A percentile compares a stretch with the other conserved stretches of the same genome.
Evolutionary conservation across 2,888 invertebrate genomes (phyloP).

Genomic region (Villa cingulata): DNA sequence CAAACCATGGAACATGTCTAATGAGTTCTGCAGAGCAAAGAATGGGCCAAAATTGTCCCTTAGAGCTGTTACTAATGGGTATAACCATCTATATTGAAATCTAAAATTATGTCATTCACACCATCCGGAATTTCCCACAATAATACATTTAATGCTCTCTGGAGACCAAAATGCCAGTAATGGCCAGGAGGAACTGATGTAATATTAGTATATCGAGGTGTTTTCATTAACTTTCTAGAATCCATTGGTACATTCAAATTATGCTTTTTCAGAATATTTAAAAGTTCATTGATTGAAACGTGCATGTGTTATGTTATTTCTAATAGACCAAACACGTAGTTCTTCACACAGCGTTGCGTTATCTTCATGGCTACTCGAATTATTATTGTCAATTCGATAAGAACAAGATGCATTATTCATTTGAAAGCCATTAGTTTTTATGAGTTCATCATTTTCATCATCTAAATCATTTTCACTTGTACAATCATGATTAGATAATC

Average conservation of each 20-base stretch:
- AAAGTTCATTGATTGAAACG: not conserved
- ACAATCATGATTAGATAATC: no score
- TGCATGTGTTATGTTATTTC: not conserved
- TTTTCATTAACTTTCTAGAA: conserved; percentile 2
- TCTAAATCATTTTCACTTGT: no score
- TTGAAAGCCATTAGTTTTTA: no score
- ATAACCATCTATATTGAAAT: conserved; percentile 7
- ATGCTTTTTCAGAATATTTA: not conserved
- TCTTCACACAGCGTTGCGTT: no score
- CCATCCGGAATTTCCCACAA: not conserved
- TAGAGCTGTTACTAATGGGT: conserved; percentile 2
- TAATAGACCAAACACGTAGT: not conserved
- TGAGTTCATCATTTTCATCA: no score
- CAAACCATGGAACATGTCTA: not conserved
- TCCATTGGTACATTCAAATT: not conserved
- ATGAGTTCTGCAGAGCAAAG: not conserved
- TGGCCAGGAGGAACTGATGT: not conserved
- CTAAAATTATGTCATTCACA: not conserved
- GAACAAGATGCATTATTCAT: no score
- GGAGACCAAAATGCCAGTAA: conserved; percentile 3
- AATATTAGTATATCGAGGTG: not conserved
- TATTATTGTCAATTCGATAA: no score
- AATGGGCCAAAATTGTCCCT: conserved; percentile 6
- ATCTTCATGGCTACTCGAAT: no score
- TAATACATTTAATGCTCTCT: not conserved